Evolutionary conservation across 2,797 vertebrate species (phyloP).

Genomic region (Cuniculus paca): DNA sequence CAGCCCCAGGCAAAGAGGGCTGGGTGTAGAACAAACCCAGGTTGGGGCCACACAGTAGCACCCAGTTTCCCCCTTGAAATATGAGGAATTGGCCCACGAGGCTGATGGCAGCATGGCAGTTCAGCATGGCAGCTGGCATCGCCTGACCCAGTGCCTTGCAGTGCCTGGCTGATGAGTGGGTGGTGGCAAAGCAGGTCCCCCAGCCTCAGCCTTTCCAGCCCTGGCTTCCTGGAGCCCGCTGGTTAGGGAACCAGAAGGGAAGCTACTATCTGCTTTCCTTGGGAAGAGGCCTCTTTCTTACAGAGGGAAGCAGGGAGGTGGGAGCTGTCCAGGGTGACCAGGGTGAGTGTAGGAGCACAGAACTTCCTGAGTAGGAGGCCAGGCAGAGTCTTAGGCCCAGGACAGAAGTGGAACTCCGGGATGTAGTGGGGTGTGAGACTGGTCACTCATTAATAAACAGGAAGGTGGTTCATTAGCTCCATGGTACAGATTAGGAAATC

Average conservation of each 20-base stretch:
- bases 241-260: conserved; percentile 83
- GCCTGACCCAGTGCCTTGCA: conserved; percentile 61
- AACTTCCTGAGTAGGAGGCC: background rate
- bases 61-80: background rate
- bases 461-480: background rate
- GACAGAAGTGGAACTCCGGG: no score
- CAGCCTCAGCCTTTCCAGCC: conserved; percentile 58
- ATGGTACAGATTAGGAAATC: background rate
- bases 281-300: conserved; percentile 59
- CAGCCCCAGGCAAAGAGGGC: background rate
- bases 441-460: background rate
- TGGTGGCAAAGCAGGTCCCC: background rate
- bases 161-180: conserved; percentile 45
- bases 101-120: background rate
- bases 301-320: conserved; percentile 72
- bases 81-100: background rate
- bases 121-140: conserved; percentile 61
- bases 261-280: conserved; percentile 76
- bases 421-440: background rate
- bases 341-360: background rate
- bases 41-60: background rate
- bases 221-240: conserved; percentile 81
- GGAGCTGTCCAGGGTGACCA: background rate
- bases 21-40: background rate
- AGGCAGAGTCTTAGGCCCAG: background rate